phyloP scores from a whole-genome alignment of 2,888 invertebrate species.

The Cyrtodaria siliqua region DNA sequence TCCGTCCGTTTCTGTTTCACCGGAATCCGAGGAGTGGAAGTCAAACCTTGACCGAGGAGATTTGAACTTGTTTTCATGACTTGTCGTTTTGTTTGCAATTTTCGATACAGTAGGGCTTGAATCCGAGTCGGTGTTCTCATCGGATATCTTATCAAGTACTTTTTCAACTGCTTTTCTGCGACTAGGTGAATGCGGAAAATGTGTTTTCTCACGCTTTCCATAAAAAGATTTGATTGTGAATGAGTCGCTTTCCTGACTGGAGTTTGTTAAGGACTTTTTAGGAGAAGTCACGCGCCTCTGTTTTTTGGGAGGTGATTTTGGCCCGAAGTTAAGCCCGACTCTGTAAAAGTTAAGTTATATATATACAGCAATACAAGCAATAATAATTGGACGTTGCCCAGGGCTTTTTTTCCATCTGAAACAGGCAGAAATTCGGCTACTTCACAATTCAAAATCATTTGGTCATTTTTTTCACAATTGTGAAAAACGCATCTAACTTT shows the following conservation, averaged over 20 bases:
- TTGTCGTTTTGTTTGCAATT: background rate
- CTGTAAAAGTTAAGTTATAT: constrained; percentile 10
- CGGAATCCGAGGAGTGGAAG: constrained; percentile 52
- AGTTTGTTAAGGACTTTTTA: background rate
- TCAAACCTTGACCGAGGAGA: constrained; percentile 24
- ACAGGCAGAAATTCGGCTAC: too few species aligned
- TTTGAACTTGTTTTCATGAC: background rate
- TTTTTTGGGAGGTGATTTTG: constrained; percentile 49
- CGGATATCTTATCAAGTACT: constrained; percentile 53
- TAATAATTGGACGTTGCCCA: too few species aligned
- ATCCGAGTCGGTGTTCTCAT: constrained; percentile 55
- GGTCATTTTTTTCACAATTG: too few species aligned
- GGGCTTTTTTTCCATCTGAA: too few species aligned
- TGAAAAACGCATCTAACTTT: too few species aligned
- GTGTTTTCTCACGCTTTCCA: constrained; percentile 66
- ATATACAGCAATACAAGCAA: too few species aligned
- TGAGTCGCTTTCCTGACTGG: constrained; percentile 46
- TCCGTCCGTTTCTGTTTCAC: constrained; percentile 29
- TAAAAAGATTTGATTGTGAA: constrained; percentile 74
- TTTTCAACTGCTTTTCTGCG: constrained; percentile 58
- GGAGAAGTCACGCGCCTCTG: constrained; percentile 3
- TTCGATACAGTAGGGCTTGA: constrained; percentile 13
- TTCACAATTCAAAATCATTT: too few species aligned
- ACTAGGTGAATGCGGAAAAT: constrained; percentile 67
- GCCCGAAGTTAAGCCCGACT: constrained; percentile 54